phyloP scores from a whole-genome alignment of 2,797 vertebrate species.

The Enteromius viviparus region DNA sequence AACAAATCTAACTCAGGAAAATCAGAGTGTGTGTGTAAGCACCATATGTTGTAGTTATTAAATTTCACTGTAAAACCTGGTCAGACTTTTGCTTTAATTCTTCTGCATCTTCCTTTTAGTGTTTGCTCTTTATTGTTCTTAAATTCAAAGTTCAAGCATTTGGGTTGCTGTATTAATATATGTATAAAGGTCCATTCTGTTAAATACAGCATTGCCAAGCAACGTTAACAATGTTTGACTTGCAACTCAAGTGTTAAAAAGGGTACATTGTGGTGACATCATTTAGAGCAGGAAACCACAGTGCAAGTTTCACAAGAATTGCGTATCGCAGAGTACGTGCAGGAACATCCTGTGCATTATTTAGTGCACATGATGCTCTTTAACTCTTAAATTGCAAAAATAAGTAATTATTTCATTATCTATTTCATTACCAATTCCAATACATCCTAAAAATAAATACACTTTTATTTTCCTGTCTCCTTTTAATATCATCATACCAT shows the following conservation, averaged over 20 bases:
- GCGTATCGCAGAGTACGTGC: conserved; percentile 76
- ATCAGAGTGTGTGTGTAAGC: too few species aligned
- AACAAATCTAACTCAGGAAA: too few species aligned
- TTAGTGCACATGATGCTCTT: not conserved
- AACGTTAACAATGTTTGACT: not conserved
- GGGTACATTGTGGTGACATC: not conserved
- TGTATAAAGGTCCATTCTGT: not conserved
- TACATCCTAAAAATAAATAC: not conserved
- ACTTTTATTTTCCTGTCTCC: not conserved
- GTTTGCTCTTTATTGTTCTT: not conserved
- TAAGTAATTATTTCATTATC: not conserved
- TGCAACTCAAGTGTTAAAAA: not conserved
- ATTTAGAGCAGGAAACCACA: conserved; percentile 17
- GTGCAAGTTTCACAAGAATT: not conserved
- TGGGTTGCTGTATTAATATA: not conserved
- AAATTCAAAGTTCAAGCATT: too few species aligned
- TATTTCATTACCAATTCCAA: not conserved
- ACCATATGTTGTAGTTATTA: conserved; percentile 13
- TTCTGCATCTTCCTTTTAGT: not conserved
- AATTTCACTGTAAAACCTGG: not conserved
- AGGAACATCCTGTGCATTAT: conserved; percentile 93
- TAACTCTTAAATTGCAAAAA: not conserved
- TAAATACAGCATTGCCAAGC: not conserved
- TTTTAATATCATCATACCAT: not conserved
- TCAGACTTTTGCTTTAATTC: not conserved